These are phyloP conservation scores for Pogonognathellus flavescens DNA, from an alignment of 1,140 invertebrate genomes.

Conservation along the genomic window DNA sequence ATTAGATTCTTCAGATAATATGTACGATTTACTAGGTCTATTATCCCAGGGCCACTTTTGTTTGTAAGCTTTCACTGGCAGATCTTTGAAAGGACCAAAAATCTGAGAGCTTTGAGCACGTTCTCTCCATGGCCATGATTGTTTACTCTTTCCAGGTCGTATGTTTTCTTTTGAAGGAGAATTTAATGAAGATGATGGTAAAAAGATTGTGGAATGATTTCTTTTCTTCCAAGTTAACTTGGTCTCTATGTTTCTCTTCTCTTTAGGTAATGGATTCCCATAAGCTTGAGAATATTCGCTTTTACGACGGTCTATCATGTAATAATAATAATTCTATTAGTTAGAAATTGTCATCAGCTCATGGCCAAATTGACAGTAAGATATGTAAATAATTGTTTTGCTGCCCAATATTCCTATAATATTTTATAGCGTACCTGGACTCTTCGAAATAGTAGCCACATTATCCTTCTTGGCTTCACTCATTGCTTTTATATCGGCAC, in stretches of 20 bases:
- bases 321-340: too few relatives aligned
- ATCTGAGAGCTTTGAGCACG: neutral
- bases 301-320: too few relatives aligned
- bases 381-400: too few relatives aligned
- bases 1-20: too few relatives aligned
- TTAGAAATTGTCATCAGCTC: too few relatives aligned
- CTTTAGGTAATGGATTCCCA: neutral
- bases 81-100: neutral
- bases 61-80: neutral
- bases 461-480: too few relatives aligned
- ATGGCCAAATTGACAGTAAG: too few relatives aligned
- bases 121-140: conserved; percentile 20
- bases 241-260: neutral
- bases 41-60: neutral
- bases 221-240: neutral
- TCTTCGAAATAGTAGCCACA: too few relatives aligned
- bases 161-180: neutral
- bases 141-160: neutral
- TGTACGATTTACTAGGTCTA: too few relatives aligned
- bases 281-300: conserved; percentile 1
- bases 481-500: too few relatives aligned
- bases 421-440: too few relatives aligned
- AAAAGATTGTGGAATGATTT: neutral
- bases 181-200: neutral
- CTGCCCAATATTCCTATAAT: too few relatives aligned